Conservation (phyloP, 2,797 vertebrate species). For the Chloroceryle amazona region DNA sequence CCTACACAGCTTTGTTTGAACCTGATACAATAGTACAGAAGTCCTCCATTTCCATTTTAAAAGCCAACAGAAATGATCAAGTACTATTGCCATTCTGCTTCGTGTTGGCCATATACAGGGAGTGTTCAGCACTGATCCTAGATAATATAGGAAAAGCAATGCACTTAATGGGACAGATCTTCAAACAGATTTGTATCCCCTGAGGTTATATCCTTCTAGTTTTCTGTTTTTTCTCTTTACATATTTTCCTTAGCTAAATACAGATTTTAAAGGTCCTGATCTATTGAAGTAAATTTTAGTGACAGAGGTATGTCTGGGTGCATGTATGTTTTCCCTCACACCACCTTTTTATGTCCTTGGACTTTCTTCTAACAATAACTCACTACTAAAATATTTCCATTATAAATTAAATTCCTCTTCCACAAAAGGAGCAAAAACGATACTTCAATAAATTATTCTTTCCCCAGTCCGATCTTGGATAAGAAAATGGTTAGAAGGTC, state of each 20-base stretch:
- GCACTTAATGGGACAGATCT: not conserved
- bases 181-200: not conserved
- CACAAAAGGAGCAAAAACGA: not conserved
- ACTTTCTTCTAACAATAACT: not conserved
- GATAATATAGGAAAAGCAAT: not conserved
- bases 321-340: not conserved
- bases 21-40: not conserved
- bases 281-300: not conserved
- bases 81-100: not conserved
- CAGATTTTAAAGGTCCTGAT: not conserved
- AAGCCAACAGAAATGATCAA: conserved; percentile 29
- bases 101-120: not conserved
- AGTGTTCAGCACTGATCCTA: not conserved
- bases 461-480: not conserved
- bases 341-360: not conserved
- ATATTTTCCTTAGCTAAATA: not conserved
- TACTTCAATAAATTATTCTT: not conserved
- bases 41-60: conserved; percentile 35
- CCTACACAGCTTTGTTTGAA: conserved; percentile 16
- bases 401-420: not conserved
- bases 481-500: no score
- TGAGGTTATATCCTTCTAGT: not conserved
- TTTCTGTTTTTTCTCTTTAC: not conserved
- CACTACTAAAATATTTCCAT: not conserved
- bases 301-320: accelerated